Conservation (phyloP, 2,888 invertebrate genomes). For the Thecocarcelia acutangulata region DNA sequence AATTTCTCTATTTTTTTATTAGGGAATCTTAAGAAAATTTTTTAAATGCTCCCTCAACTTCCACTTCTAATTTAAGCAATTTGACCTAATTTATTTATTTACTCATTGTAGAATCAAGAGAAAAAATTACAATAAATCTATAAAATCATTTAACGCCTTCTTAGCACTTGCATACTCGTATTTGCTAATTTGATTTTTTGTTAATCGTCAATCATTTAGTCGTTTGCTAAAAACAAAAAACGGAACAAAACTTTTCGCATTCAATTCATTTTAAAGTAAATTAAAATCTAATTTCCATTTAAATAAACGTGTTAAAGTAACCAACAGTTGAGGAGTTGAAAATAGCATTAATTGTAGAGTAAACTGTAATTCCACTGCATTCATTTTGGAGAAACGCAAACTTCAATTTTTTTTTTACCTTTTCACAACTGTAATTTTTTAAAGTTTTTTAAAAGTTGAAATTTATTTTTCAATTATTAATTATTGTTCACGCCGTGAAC, state of each 20-base stretch:
- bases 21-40: background rate
- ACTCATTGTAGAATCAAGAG: conserved; percentile 6
- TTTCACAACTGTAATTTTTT: no score
- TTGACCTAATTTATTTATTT: conserved; percentile 62
- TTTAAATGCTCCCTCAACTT: conserved; percentile 24
- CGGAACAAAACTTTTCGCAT: conserved; percentile 3
- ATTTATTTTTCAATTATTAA: no score
- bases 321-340: background rate
- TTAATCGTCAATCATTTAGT: background rate
- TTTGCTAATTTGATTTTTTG: background rate
- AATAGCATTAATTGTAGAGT: conserved; percentile 13
- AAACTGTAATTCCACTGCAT: no score
- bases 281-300: conserved; percentile 46
- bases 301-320: conserved; percentile 25
- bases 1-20: conserved; percentile 24
- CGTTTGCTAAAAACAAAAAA: conserved; percentile 12
- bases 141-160: conserved; percentile 40
- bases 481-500: no score
- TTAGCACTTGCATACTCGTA: conserved; percentile 22
- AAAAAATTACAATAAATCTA: conserved; percentile 9
- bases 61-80: conserved; percentile 44
- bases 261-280: conserved; percentile 15
- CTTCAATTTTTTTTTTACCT: no score
- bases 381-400: no score
- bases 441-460: no score